Evolutionary conservation across 1,140 invertebrate species (phyloP).

Genomic region (Achatina immaculata): DNA sequence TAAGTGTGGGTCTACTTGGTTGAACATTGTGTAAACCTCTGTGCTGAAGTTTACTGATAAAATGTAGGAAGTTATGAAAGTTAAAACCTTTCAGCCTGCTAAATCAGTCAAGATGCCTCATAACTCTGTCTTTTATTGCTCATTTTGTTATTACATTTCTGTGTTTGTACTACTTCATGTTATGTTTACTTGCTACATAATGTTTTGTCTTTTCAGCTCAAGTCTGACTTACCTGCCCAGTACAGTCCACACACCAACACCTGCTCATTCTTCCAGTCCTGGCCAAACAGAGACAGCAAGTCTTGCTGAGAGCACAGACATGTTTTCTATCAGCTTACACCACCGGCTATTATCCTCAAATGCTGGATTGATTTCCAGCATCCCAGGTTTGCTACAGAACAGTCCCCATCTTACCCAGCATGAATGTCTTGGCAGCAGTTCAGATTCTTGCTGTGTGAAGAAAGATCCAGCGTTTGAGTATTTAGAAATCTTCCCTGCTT

Average conservation of each 20-base stretch:
- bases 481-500: background rate
- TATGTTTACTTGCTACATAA: too few species aligned
- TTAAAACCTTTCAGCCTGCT: too few species aligned
- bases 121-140: too few species aligned
- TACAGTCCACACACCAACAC: background rate
- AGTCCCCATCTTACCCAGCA: background rate
- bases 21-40: too few species aligned
- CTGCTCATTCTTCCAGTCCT: background rate
- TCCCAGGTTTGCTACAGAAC: background rate
- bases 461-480: background rate
- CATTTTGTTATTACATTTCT: too few species aligned
- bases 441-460: background rate
- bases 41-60: too few species aligned
- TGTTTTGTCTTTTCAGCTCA: background rate
- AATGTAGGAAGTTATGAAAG: too few species aligned
- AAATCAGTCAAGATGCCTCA: too few species aligned
- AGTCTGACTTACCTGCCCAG: background rate
- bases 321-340: background rate
- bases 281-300: background rate
- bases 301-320: background rate
- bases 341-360: background rate
- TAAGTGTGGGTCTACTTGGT: too few species aligned
- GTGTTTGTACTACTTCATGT: too few species aligned
- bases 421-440: background rate
- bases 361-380: background rate